Percentiles rank a stretch among this genome's conserved stretches.
phyloP scores from a whole-genome alignment of 2,797 vertebrate genomes.

The Catharus ustulatus region DNA sequence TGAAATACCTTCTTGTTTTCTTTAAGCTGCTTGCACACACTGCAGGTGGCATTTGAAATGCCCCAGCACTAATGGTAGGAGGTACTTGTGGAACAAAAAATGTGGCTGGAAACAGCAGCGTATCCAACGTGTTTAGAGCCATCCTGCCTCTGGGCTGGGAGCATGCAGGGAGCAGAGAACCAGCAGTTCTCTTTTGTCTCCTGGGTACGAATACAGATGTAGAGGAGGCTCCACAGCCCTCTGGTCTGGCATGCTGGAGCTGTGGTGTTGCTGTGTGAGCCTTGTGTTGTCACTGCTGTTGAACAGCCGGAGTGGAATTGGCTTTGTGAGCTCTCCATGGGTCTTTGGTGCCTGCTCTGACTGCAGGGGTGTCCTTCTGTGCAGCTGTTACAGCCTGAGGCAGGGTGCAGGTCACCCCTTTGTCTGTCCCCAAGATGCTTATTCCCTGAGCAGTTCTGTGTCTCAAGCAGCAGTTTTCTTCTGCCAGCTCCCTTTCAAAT shows the following conservation, averaged over 20 bases:
- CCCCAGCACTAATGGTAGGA: neutral
- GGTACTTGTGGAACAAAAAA: neutral
- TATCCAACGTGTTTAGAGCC: neutral
- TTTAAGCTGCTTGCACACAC: conserved; percentile 34
- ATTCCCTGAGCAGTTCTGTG: neutral
- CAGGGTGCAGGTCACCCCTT: neutral
- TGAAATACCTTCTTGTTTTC: conserved; percentile 48
- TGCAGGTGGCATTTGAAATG: conserved; percentile 24
- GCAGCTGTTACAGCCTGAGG: neutral
- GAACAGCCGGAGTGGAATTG: neutral
- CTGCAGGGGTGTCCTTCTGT: neutral
- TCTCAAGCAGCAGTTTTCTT: neutral
- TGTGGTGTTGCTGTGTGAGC: fast-evolving
- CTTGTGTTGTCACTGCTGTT: neutral
- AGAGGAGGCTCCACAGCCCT: neutral
- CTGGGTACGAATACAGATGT: neutral
- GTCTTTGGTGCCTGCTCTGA: neutral
- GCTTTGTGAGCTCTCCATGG: neutral
- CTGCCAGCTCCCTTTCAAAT: neutral
- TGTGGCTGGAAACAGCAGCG: neutral
- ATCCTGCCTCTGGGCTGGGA: neutral
- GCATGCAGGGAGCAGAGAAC: neutral
- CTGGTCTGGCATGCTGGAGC: neutral
- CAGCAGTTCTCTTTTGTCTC: neutral
- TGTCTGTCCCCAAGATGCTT: neutral